A percentile compares a stretch with the other conserved stretches of the same genome.
phyloP scores from a whole-genome alignment of 1,140 invertebrate genomes.

The Battus philenor region DNA sequence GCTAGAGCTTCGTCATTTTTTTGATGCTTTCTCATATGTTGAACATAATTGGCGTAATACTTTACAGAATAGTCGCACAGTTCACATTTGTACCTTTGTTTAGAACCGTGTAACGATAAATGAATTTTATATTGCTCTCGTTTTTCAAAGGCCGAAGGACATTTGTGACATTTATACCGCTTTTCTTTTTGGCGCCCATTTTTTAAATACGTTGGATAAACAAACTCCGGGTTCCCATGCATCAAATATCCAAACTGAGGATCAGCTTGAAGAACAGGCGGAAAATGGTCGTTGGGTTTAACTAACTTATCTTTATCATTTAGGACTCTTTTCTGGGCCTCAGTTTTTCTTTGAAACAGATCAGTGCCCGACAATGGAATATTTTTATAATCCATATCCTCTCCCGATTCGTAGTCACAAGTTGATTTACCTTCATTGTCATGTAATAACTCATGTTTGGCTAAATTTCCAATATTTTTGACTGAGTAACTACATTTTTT shows the following conservation, averaged over 20 bases:
- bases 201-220: slow-evolving; percentile 85
- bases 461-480: slow-evolving; percentile 85
- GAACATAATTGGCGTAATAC: slow-evolving; percentile 88
- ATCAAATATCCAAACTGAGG: slow-evolving; percentile 81
- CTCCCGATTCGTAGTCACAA: slow-evolving; percentile 67
- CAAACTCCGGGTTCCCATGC: slow-evolving; percentile 85
- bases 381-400: slow-evolving; percentile 70
- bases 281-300: slow-evolving; percentile 71
- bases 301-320: slow-evolving; percentile 70
- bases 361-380: slow-evolving; percentile 80
- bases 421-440: slow-evolving; percentile 52
- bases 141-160: slow-evolving; percentile 92
- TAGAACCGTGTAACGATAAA: slow-evolving; percentile 87
- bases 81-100: slow-evolving; percentile 89
- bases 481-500: slow-evolving; percentile 90
- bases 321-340: slow-evolving; percentile 75
- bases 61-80: slow-evolving; percentile 93
- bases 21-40: slow-evolving; percentile 87
- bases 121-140: slow-evolving; percentile 90
- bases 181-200: slow-evolving; percentile 86
- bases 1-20: slow-evolving; percentile 81
- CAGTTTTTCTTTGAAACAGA: slow-evolving; percentile 78
- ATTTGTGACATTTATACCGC: slow-evolving; percentile 89
- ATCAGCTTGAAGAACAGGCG: slow-evolving; percentile 74
- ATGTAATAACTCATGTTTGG: slow-evolving; percentile 80